A percentile compares a stretch with the other conserved stretches of the same genome.
These are phyloP conservation scores for rabbit (Oryctolagus cuniculus) DNA, from an alignment of 2,113 vertebrate species.

Conservation along the genomic window DNA sequence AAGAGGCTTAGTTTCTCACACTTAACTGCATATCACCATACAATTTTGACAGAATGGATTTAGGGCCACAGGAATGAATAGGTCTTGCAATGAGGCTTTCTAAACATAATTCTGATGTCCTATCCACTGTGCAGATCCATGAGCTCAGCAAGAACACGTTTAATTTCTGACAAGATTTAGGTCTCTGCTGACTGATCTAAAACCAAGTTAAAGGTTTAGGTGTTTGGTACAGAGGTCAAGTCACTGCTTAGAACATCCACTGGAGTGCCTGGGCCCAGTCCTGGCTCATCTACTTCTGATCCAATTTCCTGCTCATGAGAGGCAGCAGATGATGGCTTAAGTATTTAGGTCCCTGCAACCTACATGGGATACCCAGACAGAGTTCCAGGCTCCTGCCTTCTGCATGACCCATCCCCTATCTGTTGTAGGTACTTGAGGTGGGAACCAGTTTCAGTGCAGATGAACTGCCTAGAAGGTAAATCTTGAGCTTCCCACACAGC, in stretches of 20 bases:
- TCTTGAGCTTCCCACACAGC: constrained; percentile 23
- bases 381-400: no score
- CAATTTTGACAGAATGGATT: background rate
- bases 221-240: no score
- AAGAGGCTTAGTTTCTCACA: background rate
- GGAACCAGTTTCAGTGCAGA: background rate
- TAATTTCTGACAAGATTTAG: background rate
- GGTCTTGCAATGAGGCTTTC: background rate
- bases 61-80: background rate
- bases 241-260: no score
- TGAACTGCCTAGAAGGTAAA: background rate
- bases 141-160: background rate
- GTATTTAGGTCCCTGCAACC: no score
- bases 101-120: background rate
- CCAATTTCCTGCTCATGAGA: no score
- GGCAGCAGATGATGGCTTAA: no score
- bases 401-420: no score
- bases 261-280: no score
- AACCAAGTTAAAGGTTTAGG: background rate
- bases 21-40: background rate
- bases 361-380: no score
- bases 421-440: no score
- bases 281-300: no score
- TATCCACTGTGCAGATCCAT: background rate
- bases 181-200: background rate